Evolutionary conservation across 2,888 invertebrate genomes (phyloP).

Genomic region (Deroplatys truncata): DNA sequence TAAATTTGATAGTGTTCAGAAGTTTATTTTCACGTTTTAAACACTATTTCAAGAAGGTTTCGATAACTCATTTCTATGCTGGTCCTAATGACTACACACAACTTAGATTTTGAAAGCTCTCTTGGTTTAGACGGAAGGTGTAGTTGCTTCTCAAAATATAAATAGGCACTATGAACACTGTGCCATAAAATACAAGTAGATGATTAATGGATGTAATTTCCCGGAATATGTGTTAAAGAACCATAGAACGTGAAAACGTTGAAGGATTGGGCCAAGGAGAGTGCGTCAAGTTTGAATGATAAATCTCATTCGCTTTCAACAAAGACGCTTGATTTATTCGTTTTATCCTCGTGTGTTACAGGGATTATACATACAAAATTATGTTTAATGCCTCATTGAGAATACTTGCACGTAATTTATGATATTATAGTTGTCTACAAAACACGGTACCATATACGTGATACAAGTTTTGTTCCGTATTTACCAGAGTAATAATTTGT

Average conservation of each 20-base stretch:
- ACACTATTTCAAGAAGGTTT: no score
- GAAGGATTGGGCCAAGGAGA: not conserved
- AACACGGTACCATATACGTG: not conserved
- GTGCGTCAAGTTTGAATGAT: not conserved
- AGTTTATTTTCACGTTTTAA: no score
- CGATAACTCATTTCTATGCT: no score
- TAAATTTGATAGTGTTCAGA: no score
- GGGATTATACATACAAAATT: not conserved
- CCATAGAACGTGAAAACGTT: not conserved
- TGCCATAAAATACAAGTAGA: not conserved
- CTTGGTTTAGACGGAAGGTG: no score
- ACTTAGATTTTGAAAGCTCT: no score
- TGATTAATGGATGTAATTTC: not conserved
- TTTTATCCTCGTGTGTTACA: not conserved
- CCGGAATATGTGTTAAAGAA: not conserved
- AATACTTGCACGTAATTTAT: not conserved
- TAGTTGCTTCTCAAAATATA: not conserved
- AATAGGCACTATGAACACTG: not conserved
- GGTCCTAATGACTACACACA: no score
- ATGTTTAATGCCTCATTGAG: not conserved
- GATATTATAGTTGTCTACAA: not conserved
- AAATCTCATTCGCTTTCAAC: not conserved
- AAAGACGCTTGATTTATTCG: not conserved
- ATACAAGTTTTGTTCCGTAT: not conserved
- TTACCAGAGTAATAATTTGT: not conserved